Evolutionary conservation across 23 tunicate genomes (phyloP).

Genomic region (Trididemnum nubilum): DNA sequence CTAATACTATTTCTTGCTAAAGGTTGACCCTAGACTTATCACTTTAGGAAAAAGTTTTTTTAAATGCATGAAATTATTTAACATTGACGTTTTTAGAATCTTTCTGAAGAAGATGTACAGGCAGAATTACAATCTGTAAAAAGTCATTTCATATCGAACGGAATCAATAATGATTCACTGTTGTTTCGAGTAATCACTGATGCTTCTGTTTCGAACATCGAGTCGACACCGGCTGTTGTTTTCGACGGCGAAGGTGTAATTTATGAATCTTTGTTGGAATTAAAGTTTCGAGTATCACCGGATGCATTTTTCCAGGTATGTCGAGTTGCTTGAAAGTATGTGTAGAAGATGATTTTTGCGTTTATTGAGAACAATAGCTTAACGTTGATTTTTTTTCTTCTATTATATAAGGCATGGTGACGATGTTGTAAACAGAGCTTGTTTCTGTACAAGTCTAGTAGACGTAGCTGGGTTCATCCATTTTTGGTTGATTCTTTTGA

Average conservation of each 20-base stretch:
- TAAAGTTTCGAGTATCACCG: conserved; percentile 81
- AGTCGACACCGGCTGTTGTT: conserved; percentile 24
- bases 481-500: no score
- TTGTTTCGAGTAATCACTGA: conserved; percentile 48
- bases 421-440: no score
- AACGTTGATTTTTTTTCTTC: neutral
- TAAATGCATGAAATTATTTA: no score
- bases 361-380: neutral
- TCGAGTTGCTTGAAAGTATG: neutral
- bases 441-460: no score
- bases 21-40: no score
- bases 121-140: conserved; percentile 33
- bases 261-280: conserved; percentile 65
- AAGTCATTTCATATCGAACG: conserved; percentile 24
- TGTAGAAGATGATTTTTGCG: neutral
- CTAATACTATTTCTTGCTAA: no score
- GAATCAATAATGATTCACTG: conserved; percentile 35
- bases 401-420: neutral
- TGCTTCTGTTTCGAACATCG: conserved; percentile 20
- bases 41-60: no score
- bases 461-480: no score
- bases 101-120: conserved; percentile 45
- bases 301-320: conserved; percentile 93
- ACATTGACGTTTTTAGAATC: conserved; percentile 55
- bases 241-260: conserved; percentile 76